A percentile compares a stretch with the other conserved stretches of the same genome.
phyloP scores from a whole-genome alignment of 2,113 vertebrate species.

The Phoxinus phoxinus region DNA sequence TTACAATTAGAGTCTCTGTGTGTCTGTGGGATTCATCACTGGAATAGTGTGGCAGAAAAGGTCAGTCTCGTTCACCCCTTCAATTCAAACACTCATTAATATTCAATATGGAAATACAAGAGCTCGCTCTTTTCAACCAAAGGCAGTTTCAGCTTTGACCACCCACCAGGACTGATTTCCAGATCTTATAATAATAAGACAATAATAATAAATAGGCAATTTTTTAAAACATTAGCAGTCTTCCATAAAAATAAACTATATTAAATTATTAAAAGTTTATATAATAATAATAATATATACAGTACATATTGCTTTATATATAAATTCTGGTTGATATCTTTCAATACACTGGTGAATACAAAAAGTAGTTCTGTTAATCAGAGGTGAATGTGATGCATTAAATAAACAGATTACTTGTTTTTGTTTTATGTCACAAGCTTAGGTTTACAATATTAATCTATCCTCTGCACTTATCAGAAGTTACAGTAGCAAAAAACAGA shows the following conservation, averaged over 20 bases:
- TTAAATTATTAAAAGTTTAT: neutral
- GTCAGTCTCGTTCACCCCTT: slow-evolving; percentile 53
- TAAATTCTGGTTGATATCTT: neutral
- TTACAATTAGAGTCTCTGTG: neutral
- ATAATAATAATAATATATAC: too few species aligned
- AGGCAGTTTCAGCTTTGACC: slow-evolving; percentile 17
- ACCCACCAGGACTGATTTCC: slow-evolving; percentile 1
- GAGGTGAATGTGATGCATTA: slow-evolving; percentile 9
- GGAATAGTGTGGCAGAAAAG: slow-evolving; percentile 44
- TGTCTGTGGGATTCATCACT: slow-evolving; percentile 22
- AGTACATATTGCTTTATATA: too few species aligned
- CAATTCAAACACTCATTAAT: slow-evolving; percentile 56
- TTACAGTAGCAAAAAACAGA: slow-evolving; percentile 41
- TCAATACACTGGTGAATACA: neutral
- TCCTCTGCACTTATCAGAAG: slow-evolving; percentile 21
- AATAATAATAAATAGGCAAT: neutral
- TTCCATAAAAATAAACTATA: too few species aligned
- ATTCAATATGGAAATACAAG: slow-evolving; percentile 56
- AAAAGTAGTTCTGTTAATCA: slow-evolving; percentile 8
- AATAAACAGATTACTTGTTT: slow-evolving; percentile 10
- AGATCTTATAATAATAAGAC: neutral
- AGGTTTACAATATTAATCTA: neutral
- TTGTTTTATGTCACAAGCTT: slow-evolving; percentile 7
- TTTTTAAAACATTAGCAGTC: too few species aligned
- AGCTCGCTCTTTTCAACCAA: slow-evolving; percentile 29